Base-by-base conservation (phyloP, 2,113 vertebrate genomes). In the Neoarius graeffei region DNA sequence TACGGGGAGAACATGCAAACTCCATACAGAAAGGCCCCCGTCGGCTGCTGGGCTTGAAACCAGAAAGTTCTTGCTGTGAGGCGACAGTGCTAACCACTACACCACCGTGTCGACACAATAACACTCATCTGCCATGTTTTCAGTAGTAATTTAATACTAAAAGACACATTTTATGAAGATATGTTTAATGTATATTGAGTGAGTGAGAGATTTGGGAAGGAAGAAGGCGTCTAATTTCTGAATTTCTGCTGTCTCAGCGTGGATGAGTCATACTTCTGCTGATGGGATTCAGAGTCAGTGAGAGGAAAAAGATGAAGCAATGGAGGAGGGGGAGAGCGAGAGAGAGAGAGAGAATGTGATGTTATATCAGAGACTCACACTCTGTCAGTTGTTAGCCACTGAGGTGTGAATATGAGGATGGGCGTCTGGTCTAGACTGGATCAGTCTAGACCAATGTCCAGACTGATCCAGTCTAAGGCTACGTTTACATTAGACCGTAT, bases 331-430 rank as follows among this genome's bases (percentile, higher is more conserved):
- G 25, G 62, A 5, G 25, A 15, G 27, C 15, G n/a, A 71, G 10
- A 69, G 69, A 42, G 5, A 73, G 67, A 71, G 27, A 71, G 67
- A 73, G 14, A 35, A 15, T 19, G 73, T 11, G 35, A 23, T 76
- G 74, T 77, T 42, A 35, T 73, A 79, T 56, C 50, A 56, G 77
- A 56, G 77, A 59, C 77, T 80, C 52, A 19, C 77, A 57, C 54
- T 30, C 54, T 81, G 77, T 59, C 77, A 30, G 52, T 57, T 80
- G 54, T 57, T 81, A 57, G 54, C n/a, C 17, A 73, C 50, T 59
- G 66, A 73, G 83, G 50, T 54, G 67, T 85, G 66, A 71, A 57
- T 73, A 52, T 73, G 67, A 57, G 19, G 66, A 73, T 54, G 52
- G 20, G 73, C 30, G 23, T 84, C 62, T 4, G 19, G 14, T 57